A percentile compares a stretch with the other conserved stretches of the same genome.
Conservation (phyloP, 2,113 vertebrate genomes). For the Symphodus melops region DNA sequence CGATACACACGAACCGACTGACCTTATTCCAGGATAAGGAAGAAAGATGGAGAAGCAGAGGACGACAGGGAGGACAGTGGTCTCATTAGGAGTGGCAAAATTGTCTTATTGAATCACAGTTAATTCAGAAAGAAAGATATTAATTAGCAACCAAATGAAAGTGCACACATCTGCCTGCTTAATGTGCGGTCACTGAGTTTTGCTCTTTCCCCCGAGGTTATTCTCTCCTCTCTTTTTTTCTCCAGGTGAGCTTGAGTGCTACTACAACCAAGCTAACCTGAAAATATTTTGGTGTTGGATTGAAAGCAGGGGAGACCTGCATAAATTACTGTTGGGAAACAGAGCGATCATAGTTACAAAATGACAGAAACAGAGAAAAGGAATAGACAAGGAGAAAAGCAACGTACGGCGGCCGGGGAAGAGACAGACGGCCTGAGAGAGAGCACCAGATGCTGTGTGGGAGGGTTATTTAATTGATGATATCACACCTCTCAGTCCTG, state of each 20-base stretch:
- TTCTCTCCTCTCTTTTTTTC: slow-evolving; percentile 7
- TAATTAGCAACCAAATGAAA: slow-evolving; percentile 90
- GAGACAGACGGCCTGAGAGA: slow-evolving; percentile 71
- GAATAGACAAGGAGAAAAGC: slow-evolving; percentile 29
- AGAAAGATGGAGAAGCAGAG: slow-evolving; percentile 14
- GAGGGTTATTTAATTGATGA: slow-evolving; percentile 81
- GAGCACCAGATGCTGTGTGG: slow-evolving; percentile 80
- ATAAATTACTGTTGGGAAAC: slow-evolving; percentile 1
- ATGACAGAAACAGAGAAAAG: slow-evolving; percentile 23
- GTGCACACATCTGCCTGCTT: slow-evolving; percentile 86
- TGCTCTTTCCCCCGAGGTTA: slow-evolving; percentile 56
- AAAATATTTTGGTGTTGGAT: neutral
- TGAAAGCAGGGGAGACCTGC: neutral
- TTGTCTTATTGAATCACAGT: slow-evolving; percentile 90
- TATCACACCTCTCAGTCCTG: slow-evolving; percentile 76
- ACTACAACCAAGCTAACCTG: slow-evolving; percentile 17
- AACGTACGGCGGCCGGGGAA: slow-evolving; percentile 31
- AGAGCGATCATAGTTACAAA: slow-evolving; percentile 17
- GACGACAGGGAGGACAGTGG: slow-evolving; percentile 72
- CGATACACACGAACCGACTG: slow-evolving; percentile 55
- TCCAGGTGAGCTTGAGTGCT: neutral
- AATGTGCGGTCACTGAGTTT: slow-evolving; percentile 84
- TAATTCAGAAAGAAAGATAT: slow-evolving; percentile 86
- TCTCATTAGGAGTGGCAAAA: slow-evolving; percentile 93
- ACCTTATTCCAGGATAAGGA: slow-evolving; percentile 45